Base-by-base conservation (phyloP, 2,888 invertebrate species). In the Lepidocyrtoides sp. region DNA sequence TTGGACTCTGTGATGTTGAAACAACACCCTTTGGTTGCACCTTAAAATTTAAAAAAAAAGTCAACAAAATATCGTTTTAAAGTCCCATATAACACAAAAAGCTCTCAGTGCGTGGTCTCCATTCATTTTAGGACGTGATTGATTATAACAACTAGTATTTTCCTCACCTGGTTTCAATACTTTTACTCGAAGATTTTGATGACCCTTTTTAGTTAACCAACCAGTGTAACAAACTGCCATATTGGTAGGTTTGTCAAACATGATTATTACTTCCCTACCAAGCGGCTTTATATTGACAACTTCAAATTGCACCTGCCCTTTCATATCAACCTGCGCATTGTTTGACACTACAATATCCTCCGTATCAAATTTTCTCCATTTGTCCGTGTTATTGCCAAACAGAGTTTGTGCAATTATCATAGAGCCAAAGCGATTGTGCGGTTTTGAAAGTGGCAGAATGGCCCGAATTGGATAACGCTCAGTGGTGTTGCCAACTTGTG, bases 321-420 rank as follows among this genome's bases (percentile, higher is more conserved):
- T 32, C 60, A 88, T 48, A 12, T 23, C 26, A 5, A 91, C 54
- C 26, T 51, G 14, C 2, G 29, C 57, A 12, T 41, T 12, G n/a
- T 85, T 79, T 26, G n/a, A 41, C 2, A 89, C 44, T 7, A 63
- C 29, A 29, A 84, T 20, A 17, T 89, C 89, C 2, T 91, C 60
- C 14, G 48, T 26, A 36, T 91, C 91, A 72, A 72, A 91, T 26
- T 89, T 89, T 66, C 81, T 26, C 91, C 91, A 91, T 14, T 85
- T 82, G 4, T 17, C n/a, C 12, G 82, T 63, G 14, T 77, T 63
- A 3, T 88, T 60, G 10, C 81, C 89, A 0, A 14, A 12, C 5
- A 89, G 60, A 14, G 69, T 41, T 8, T 23, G 44, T 10, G 69
- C 23, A 1, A 72, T 81, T 10, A 91, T 26, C 0, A 89, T 63